These are phyloP conservation scores for Notamacropus eugenii DNA, from an alignment of 2,797 vertebrate genomes.

Conservation along the genomic window DNA sequence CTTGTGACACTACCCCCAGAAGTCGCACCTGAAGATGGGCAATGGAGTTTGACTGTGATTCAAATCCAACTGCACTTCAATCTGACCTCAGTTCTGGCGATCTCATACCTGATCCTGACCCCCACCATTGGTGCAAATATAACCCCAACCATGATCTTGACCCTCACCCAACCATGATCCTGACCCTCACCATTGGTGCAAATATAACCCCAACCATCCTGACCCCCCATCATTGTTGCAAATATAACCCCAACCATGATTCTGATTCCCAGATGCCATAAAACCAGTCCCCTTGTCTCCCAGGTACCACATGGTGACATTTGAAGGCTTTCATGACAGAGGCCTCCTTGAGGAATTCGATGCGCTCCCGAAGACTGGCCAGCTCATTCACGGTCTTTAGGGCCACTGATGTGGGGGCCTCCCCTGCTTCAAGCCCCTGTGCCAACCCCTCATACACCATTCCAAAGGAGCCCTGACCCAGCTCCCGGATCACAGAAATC, in stretches of 20 bases:
- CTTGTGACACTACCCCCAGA: constrained; percentile 87
- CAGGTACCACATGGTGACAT: constrained; percentile 88
- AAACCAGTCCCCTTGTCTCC: background rate
- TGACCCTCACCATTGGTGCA: background rate
- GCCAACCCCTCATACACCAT: constrained; percentile 89
- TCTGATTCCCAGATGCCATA: background rate
- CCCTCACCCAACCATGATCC: background rate
- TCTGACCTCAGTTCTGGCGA: background rate
- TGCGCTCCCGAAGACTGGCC: constrained; percentile 85
- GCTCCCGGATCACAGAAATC: constrained; percentile 86
- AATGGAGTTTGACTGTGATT: constrained; percentile 22
- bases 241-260: background rate
- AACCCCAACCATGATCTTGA: background rate
- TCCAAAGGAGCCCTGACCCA: constrained; percentile 89
- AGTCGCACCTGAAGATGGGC: constrained; percentile 84
- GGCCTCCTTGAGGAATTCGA: constrained; percentile 89
- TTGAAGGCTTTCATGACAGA: constrained; percentile 90
- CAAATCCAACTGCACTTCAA: background rate
- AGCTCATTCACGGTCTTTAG: constrained; percentile 89
- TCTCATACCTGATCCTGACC: background rate
- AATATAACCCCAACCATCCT: background rate
- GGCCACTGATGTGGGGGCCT: constrained; percentile 84
- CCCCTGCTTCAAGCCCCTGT: constrained; percentile 77
- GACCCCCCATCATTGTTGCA: background rate
- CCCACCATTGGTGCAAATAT: background rate